These are phyloP conservation scores for Otolemur garnettii DNA, from an alignment of 2,113 vertebrate species.

Conservation along the genomic window DNA sequence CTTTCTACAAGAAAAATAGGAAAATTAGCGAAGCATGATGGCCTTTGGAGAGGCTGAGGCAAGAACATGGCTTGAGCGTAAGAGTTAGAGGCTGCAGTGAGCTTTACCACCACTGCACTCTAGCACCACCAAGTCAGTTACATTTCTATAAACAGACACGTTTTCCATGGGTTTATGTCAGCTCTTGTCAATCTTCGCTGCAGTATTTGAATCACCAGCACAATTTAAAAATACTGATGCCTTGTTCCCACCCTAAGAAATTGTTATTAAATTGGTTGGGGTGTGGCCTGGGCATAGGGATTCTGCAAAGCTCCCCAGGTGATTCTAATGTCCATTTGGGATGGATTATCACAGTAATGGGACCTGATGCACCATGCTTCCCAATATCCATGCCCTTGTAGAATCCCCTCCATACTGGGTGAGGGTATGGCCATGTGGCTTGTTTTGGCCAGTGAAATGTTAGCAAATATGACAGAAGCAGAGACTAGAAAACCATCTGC, in stretches of 20 bases:
- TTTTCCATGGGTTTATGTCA: neutral
- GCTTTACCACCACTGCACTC: too few relatives aligned
- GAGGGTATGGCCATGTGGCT: neutral
- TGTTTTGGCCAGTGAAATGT: neutral
- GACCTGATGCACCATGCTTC: too few relatives aligned
- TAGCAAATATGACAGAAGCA: neutral
- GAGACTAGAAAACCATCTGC: neutral
- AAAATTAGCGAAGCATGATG: too few relatives aligned
- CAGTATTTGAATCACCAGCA: neutral
- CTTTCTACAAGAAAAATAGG: too few relatives aligned
- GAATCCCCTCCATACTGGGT: neutral
- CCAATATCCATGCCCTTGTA: neutral
- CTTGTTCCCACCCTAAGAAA: neutral
- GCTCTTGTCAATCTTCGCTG: neutral
- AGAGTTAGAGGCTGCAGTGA: too few relatives aligned
- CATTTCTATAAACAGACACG: neutral
- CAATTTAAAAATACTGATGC: constrained; percentile 13
- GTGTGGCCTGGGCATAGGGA: neutral
- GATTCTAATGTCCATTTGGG: neutral
- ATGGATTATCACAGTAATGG: neutral
- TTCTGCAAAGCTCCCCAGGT: neutral
- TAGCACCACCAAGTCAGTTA: neutral
- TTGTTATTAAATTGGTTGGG: neutral
- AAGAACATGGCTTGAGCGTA: too few relatives aligned
- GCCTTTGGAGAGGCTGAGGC: too few relatives aligned